Conservation (phyloP, 2,888 invertebrate genomes). For the Drosophila antonietae region DNA sequence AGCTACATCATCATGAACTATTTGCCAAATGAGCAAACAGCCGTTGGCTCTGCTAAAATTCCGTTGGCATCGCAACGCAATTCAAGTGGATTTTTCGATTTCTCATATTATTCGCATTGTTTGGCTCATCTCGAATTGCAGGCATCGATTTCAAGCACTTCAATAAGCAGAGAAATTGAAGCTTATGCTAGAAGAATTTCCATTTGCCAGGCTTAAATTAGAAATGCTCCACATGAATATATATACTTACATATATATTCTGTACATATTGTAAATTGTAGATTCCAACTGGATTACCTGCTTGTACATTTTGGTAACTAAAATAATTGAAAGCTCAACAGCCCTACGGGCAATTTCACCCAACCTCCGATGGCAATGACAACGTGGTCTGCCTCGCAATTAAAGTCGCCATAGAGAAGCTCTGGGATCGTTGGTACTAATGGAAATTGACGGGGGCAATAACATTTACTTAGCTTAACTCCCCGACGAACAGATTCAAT, state of each 20-base stretch:
- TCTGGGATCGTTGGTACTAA: not conserved
- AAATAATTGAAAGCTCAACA: conserved; percentile 35
- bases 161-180: conserved; percentile 11
- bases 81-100: conserved; percentile 14
- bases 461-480: conserved; percentile 50
- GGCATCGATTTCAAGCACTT: conserved; percentile 33
- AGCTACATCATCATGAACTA: conserved; percentile 25
- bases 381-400: conserved; percentile 60
- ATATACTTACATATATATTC: not conserved
- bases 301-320: conserved; percentile 6
- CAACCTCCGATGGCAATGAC: conserved; percentile 17
- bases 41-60: conserved; percentile 18
- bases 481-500: conserved; percentile 72
- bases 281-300: conserved; percentile 9
- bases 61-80: conserved; percentile 3
- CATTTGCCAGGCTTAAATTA: conserved; percentile 3
- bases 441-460: conserved; percentile 30
- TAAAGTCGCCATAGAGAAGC: conserved; percentile 43
- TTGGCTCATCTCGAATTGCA: conserved; percentile 8
- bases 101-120: conserved; percentile 14
- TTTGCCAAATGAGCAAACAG: conserved; percentile 52
- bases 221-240: not conserved
- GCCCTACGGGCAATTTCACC: conserved; percentile 20
- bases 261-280: conserved; percentile 5
- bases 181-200: conserved; percentile 17